Evolutionary conservation across 2,888 invertebrate species (phyloP).

Genomic region (Litoditis marina): DNA sequence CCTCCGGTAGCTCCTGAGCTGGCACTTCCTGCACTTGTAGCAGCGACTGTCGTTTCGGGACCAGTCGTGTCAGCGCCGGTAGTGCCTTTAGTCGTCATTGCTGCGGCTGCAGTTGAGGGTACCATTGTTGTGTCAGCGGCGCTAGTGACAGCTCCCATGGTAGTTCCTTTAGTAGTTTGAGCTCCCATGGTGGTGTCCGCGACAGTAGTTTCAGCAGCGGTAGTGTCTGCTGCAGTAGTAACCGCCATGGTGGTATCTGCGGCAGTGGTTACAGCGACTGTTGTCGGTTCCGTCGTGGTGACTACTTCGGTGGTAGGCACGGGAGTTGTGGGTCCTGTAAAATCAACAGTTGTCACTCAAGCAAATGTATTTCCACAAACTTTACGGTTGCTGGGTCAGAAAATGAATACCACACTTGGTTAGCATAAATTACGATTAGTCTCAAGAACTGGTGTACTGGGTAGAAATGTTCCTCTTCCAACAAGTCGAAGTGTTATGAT

Average conservation of each 20-base stretch:
- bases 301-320: too few species aligned
- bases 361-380: too few species aligned
- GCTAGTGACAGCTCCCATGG: neutral
- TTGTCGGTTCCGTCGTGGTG: neutral
- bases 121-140: neutral
- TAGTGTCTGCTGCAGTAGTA: neutral
- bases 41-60: neutral
- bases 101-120: neutral
- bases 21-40: neutral
- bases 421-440: too few species aligned
- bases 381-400: too few species aligned
- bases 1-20: neutral
- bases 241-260: neutral
- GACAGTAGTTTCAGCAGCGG: neutral
- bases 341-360: too few species aligned
- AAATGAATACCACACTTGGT: too few species aligned
- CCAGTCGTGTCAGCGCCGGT: neutral
- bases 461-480: too few species aligned
- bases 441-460: too few species aligned
- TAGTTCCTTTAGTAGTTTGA: conserved; percentile 2
- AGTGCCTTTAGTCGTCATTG: neutral
- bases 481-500: too few species aligned
- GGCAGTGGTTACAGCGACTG: neutral
- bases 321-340: too few species aligned
- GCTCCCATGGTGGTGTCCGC: neutral